Evolutionary conservation across 2,888 invertebrate species (phyloP), one percentile per base, ranked within the genome.

Genomic region (Sylvicola fuscatus): DNA sequence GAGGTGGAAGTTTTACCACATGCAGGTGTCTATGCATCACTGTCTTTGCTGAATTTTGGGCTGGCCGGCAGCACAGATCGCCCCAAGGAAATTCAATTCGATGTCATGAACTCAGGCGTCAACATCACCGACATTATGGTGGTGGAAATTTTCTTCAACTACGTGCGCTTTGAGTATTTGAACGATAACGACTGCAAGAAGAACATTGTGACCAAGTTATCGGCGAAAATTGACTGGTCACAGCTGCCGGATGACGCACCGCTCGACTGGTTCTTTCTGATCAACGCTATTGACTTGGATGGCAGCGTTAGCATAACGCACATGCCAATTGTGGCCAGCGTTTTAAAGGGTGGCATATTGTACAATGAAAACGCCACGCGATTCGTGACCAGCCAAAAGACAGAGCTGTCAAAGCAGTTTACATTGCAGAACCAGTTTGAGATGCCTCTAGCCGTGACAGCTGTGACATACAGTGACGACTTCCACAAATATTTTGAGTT

Each of bases 1-100:
- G 86, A 86, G 61, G 74, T 87, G 37, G 81, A 84, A 62, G 81
- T 86, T 37, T 57, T 71, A 15, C 65, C 64, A 38, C 60, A 64
- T 37, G 67, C 76, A 42, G 80, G 83, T 34, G 64, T 86, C 39
- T 84, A 80, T 58, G 71, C 79, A 45, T 72, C 79, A n/a, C 72
- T 74, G 49, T 70, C 70, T 37, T 57, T 75, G 39, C 61, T 89
- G 26, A 83, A 89, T 60, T 86, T 89, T 58, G 87, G 87, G 26
- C 68, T 82, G 40, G 65, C 84, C 34, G 73, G 81, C 34, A 73
- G 74, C 17, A 57, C 70, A 37, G 78, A 81, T 50, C 60, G 66
- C 34, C 70, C 78, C 7, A 68, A 60, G 44, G 58, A 54, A 44
- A 49, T 62, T 36, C 69, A 70, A 44, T 39, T 56, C 14, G 46